These are phyloP conservation scores for Tridacna gigas DNA, from an alignment of 2,888 invertebrate species.

Conservation along the genomic window DNA sequence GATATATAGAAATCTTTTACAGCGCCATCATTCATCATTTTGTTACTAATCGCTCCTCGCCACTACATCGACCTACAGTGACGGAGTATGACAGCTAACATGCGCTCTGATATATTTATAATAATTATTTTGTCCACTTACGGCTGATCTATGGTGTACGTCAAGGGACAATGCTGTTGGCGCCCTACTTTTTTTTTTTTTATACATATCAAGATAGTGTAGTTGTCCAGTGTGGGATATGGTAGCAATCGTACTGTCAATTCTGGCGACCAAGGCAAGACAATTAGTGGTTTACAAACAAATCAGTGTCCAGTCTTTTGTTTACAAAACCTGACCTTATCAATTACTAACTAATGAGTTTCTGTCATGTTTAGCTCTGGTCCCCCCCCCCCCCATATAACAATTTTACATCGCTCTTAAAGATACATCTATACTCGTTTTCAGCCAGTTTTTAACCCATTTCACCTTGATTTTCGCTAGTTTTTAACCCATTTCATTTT, in stretches of 20 bases:
- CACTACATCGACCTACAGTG: too few relatives aligned
- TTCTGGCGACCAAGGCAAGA: constrained; percentile 51
- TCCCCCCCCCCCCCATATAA: too few relatives aligned
- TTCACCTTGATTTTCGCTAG: too few relatives aligned
- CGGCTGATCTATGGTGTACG: constrained; percentile 49
- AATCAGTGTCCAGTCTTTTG: constrained; percentile 42
- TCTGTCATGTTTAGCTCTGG: neutral
- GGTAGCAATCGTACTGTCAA: constrained; percentile 41
- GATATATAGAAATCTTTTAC: too few relatives aligned
- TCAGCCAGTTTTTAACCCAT: too few relatives aligned
- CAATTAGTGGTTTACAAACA: constrained; percentile 41
- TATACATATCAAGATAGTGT: neutral
- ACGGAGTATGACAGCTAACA: too few relatives aligned
- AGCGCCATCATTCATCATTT: too few relatives aligned
- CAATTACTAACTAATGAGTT: constrained; percentile 38
- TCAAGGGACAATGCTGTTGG: constrained; percentile 39
- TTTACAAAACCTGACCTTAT: constrained; percentile 41
- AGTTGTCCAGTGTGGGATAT: constrained; percentile 3
- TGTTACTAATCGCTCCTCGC: too few relatives aligned
- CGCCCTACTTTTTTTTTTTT: constrained; percentile 39
- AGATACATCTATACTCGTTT: too few relatives aligned
- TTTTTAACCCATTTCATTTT: too few relatives aligned
- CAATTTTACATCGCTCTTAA: too few relatives aligned
- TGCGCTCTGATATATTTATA: neutral
- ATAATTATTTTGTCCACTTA: constrained; percentile 27